Evolutionary conservation across 2,113 vertebrate genomes (phyloP), one percentile per base, ranked within the genome.

Genomic region (Calonectris borealis): DNA sequence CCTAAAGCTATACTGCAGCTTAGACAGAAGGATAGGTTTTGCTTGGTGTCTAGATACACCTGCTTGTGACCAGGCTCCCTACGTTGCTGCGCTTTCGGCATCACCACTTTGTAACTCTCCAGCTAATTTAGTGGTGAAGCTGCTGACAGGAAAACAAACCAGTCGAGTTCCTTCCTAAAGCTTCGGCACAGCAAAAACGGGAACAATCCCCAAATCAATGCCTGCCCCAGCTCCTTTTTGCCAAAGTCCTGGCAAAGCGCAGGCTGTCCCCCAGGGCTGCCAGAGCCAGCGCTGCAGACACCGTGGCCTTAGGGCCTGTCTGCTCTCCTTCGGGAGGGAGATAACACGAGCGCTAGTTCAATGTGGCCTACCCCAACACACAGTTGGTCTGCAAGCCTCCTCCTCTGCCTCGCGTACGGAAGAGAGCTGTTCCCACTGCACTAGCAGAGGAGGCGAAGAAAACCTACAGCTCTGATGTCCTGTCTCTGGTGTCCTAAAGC

Each of bases 291-390:
- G 1, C 4, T n/a, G 55, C 52, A 72, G 75, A 27, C 26, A 11
- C 22, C 0, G 9, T 65, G 34, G 61, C 58, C 44, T 66, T 65
- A 57, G 49, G 40, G 62, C 21, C 52, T 69, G 66, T 54, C 86
- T 81, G 46, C 66, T 85, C 31, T 68, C 0, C 0, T 72, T 88
- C 46, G n/a, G 78, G 52, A 86, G n/a, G 51, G 81, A 64, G 32
- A 15, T 16, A 29, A 60, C n/a, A 44, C 0, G 2, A 80, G 60
- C 1, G 0, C 38, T 26, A 6, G 16, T 40, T 88, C 42, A 31
- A 2, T 51, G 46, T 72, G 62, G 77, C 55, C 49, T 91, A 14
- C 29, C 5, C 10, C 70, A 48, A 49, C 64, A 32, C 36, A 3
- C 25, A 11, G 20, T 0, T 66, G 42, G 26, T 70, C 57, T 82